Base-by-base conservation (phyloP, 2,888 invertebrate species). In the Caenorhabditis sp. region DNA sequence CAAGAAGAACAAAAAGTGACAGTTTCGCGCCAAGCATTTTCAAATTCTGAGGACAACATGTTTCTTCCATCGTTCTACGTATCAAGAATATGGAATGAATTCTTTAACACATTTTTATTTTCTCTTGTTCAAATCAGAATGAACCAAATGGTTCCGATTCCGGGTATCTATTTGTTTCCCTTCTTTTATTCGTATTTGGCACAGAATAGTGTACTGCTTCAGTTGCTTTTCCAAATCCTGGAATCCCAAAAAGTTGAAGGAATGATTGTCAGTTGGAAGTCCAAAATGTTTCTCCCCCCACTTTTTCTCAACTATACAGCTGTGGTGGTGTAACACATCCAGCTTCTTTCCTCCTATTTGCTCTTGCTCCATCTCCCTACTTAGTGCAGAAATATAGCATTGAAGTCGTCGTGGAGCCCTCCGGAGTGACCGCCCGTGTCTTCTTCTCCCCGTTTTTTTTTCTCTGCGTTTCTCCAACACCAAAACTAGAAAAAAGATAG, bases 341-440 rank as follows among this genome's bases (percentile, higher is more conserved):
- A 49, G 72, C 31, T 35, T 58, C 72, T 59, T 49, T 72, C 49
- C 35, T 54, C 35, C 54, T 54, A 54, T 54, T 51, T 68, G 68
- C 54, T 66, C 49, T 64, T 44, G 63, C 66, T 35, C 61, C 31
- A 61, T 61, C 72, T 59, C 35, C 49, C 72, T 59, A 72, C 72
- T 72, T 72, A 72, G 72, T 72, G 72, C 72, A 72, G 61, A 59
- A 72, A 72, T 72, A 72, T 72, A 72, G 72, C 72, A 49, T 47
- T 28, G 68, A 66, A 66, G 66, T 66, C 66, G 49, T 66, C 66
- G 49, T 66, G 51, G 66, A 51, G 70, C 70, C 19, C 44, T 35
- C 7, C n/a, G 47, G 58, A 59, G 47, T 72, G 72, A 72, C 59
- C 58, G 70, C 56, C 70, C 70, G 59, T 51, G 49, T 49, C 66